Base-by-base conservation (phyloP, 1,140 invertebrate genomes). In the Lordiphosa stackelbergi region DNA sequence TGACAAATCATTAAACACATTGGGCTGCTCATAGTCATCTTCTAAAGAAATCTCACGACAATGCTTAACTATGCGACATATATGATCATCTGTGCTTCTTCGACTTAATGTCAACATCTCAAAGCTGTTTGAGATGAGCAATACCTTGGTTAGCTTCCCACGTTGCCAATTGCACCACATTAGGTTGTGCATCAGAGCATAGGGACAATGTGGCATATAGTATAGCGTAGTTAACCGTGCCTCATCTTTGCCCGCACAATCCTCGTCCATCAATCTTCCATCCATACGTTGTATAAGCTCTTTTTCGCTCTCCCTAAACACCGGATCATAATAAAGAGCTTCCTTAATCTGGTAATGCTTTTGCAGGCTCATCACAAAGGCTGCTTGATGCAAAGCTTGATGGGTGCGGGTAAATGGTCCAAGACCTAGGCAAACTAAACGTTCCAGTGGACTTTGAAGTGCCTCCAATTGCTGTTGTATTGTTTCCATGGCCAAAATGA, bases 121-220 rank as follows among this genome's bases (percentile, higher is more conserved):
- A 73, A 94, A 93, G 86, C 94, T 95, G 86, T 95, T 96, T 7
- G 92, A 90, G 46, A 95, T 89, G 10, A 96, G 88, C 56, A 95
- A 87, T 62, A 94, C 92, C 60, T 93, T 92, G 37, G 88, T 70
- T 60, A 96, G 88, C 10, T 78, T 81, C 45, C 71, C 48, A 9
- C 66, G 55, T 4, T 64, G 74, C 95, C 95, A 96, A 87, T 96
- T 97, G 11, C 91, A 90, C 91, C 92, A 96, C 19, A 97, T 75
- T 31, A 96, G 90, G 87, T 96, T 96, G 87, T 97, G 96, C 35
- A 91, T 93, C 16, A 97, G 85, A 55, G 94, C 92, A 87, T 93
- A 93, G 0, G 94, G 92, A 87, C 95, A 96, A 85, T 96, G 95
- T 1, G 95, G 94, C 68, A 96, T 89, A 79, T 92, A 95, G 57